phyloP scores from a whole-genome alignment of 2,888 invertebrate genomes.

The Eupithecia subumbrata region DNA sequence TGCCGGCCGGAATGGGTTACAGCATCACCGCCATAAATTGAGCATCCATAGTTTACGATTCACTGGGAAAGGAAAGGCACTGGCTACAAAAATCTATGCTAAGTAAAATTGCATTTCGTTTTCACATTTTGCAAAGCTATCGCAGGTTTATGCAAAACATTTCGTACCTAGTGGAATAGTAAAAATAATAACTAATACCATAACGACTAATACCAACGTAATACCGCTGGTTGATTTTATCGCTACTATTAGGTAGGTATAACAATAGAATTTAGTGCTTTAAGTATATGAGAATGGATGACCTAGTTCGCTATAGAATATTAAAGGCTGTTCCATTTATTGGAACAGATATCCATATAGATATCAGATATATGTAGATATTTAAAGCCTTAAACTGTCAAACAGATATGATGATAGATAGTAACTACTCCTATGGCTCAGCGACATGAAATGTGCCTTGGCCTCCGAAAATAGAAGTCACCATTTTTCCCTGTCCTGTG shows the following conservation, averaged over 20 bases:
- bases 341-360: background rate
- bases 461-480: no score
- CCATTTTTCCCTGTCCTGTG: no score
- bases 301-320: background rate
- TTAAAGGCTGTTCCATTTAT: background rate
- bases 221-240: background rate
- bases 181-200: no score
- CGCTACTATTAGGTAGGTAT: background rate
- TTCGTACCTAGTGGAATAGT: conserved; percentile 1
- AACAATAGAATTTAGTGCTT: background rate
- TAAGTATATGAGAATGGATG: background rate
- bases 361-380: no score
- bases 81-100: conserved; percentile 42
- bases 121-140: conserved; percentile 3
- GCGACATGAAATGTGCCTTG: no score
- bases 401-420: no score
- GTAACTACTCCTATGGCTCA: no score
- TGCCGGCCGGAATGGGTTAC: conserved; percentile 75
- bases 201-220: no score
- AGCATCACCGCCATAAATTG: conserved; percentile 77
- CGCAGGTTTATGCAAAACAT: conserved; percentile 40
- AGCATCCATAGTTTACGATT: conserved; percentile 78
- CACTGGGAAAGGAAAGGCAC: conserved; percentile 67
- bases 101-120: conserved; percentile 38
- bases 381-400: no score